Conservation (phyloP, 2,797 vertebrate genomes). For the Acipenser oxyrinchus region DNA sequence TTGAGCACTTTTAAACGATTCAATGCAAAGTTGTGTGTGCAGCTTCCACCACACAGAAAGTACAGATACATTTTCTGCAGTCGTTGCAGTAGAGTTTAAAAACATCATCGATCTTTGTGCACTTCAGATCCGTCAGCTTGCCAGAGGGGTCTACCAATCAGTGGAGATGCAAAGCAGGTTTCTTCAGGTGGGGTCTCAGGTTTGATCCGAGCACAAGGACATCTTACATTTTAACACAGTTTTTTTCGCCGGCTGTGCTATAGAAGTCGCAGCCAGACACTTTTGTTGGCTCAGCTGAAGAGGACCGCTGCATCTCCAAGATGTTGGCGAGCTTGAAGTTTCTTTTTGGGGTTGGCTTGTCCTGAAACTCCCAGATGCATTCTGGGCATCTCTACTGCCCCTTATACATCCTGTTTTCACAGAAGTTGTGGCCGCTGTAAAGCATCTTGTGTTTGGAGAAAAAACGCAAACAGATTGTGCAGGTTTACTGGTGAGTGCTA, state of each 20-base stretch:
- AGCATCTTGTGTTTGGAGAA: background rate
- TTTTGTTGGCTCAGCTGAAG: no score
- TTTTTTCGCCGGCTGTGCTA: background rate
- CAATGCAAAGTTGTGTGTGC: background rate
- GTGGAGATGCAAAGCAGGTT: background rate
- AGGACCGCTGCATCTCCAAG: background rate
- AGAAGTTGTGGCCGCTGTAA: slow-evolving; percentile 3
- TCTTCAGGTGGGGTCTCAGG: background rate
- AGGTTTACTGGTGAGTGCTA: background rate
- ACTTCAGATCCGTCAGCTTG: background rate
- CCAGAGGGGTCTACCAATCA: background rate
- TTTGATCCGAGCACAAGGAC: background rate
- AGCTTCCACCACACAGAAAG: background rate
- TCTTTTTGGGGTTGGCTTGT: background rate
- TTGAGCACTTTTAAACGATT: background rate
- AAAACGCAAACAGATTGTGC: background rate
- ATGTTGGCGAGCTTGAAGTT: background rate
- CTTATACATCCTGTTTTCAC: background rate
- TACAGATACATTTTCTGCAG: background rate
- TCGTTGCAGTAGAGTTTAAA: background rate
- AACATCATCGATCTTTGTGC: background rate
- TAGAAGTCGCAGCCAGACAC: background rate
- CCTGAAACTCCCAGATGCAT: background rate
- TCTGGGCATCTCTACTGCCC: background rate
- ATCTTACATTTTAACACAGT: background rate